Evolutionary conservation across 1,140 invertebrate species (phyloP).

Genomic region (Drosophila kohkoa): DNA sequence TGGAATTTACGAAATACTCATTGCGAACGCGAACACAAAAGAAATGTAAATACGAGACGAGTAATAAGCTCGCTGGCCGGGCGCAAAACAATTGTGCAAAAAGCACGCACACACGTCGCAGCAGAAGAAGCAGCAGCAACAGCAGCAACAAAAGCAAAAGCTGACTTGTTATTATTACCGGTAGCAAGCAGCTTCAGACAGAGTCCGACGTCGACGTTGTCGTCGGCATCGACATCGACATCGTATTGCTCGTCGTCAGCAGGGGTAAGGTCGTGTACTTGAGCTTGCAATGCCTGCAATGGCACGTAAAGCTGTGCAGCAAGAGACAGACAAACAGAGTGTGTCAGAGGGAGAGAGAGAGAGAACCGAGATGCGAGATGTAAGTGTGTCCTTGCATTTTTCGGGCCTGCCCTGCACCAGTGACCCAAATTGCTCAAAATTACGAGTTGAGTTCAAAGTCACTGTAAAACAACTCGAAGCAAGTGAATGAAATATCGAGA

Average conservation of each 20-base stretch:
- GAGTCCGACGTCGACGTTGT: conserved; percentile 4
- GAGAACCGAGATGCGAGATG: not conserved
- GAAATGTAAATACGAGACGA: conserved; percentile 61
- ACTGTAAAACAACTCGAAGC: not conserved
- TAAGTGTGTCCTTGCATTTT: conserved; percentile 57
- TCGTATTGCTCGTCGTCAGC: conserved; percentile 33
- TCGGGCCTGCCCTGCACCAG: conserved; percentile 42
- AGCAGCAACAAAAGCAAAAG: conserved; percentile 4
- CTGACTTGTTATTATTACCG: conserved; percentile 14
- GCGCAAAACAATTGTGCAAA: conserved; percentile 67
- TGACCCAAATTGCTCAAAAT: conserved; percentile 54
- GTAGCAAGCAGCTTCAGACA: conserved; percentile 18
- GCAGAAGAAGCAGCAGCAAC: conserved; percentile 25
- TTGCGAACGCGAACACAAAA: conserved; percentile 56
- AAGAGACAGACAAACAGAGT: conserved; percentile 2
- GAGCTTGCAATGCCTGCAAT: conserved; percentile 65
- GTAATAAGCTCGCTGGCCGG: conserved; percentile 39
- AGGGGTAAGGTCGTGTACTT: conserved; percentile 80
- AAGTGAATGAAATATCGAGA: too few relatives aligned
- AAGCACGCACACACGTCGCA: conserved; percentile 60
- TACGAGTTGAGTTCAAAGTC: conserved; percentile 43
- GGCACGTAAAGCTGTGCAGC: conserved; percentile 54
- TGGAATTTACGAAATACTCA: conserved; percentile 15
- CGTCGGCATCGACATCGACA: conserved; percentile 4
- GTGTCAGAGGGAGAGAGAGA: conserved; percentile 16